phyloP scores from a whole-genome alignment of 2,888 invertebrate species.

The Odiellus spinosus region DNA sequence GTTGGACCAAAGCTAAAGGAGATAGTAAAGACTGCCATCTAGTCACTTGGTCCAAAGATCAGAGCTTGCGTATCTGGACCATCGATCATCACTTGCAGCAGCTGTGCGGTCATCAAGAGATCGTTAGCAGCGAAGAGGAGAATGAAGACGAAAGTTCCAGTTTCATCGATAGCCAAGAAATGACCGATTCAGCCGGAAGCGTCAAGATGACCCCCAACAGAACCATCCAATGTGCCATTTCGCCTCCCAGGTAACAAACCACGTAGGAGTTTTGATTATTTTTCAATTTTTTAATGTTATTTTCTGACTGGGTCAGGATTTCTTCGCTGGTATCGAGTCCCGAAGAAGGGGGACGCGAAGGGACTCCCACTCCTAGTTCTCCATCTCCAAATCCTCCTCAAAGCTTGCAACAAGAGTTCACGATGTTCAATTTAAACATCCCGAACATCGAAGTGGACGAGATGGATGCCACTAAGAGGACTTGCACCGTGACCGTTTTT shows the following conservation, averaged over 20 bases:
- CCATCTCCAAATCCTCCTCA: slow-evolving; percentile 31
- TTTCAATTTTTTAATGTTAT: too few relatives aligned
- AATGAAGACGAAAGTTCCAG: slow-evolving; percentile 1
- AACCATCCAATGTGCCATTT: too few relatives aligned
- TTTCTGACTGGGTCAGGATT: not conserved
- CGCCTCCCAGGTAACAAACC: too few relatives aligned
- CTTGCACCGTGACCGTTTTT: slow-evolving; percentile 41
- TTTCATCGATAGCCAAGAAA: not conserved
- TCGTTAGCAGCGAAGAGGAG: not conserved
- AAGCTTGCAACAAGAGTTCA: slow-evolving; percentile 56
- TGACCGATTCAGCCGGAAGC: not conserved
- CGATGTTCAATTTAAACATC: slow-evolving; percentile 54
- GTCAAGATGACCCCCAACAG: not conserved
- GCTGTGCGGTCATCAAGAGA: slow-evolving; percentile 25
- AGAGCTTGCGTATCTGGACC: slow-evolving; percentile 75
- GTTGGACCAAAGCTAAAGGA: slow-evolving; percentile 53
- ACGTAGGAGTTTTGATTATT: too few relatives aligned
- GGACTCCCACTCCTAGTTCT: slow-evolving; percentile 4
- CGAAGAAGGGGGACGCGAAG: not conserved
- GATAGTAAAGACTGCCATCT: slow-evolving; percentile 51
- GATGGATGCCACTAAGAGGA: slow-evolving; percentile 42
- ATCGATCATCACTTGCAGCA: slow-evolving; percentile 71
- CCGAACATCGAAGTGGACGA: slow-evolving; percentile 45
- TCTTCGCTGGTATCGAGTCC: not conserved
- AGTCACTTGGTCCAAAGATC: slow-evolving; percentile 90